These are phyloP conservation scores for Oryzias celebensis DNA, from an alignment of 2,113 vertebrate species.

Conservation along the genomic window DNA sequence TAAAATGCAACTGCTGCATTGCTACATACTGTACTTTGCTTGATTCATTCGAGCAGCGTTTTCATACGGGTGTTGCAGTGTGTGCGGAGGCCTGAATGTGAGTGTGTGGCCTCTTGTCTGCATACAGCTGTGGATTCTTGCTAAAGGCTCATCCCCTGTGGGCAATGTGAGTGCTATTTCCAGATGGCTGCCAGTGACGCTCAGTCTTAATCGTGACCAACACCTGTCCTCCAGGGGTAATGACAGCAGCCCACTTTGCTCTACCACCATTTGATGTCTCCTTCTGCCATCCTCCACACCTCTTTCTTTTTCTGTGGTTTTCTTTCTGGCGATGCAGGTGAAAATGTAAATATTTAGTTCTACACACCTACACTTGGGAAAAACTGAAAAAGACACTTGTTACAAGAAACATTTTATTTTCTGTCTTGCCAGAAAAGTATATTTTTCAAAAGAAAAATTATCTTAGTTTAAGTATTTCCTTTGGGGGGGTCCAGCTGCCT, in stretches of 20 bases:
- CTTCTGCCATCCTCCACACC: constrained; percentile 34
- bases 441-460: no score
- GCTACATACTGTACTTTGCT: constrained; percentile 22
- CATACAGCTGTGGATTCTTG: constrained; percentile 29
- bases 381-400: no score
- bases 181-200: constrained; percentile 70
- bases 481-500: no score
- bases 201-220: constrained; percentile 73
- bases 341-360: background rate
- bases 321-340: constrained; percentile 1
- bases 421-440: no score
- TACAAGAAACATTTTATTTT: no score
- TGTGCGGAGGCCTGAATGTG: background rate
- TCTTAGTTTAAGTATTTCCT: no score
- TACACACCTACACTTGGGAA: no score
- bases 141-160: constrained; percentile 60
- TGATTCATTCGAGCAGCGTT: constrained; percentile 32
- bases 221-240: constrained; percentile 68
- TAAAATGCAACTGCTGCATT: constrained; percentile 30
- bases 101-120: constrained; percentile 24
- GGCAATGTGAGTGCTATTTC: constrained; percentile 59
- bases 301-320: constrained; percentile 24
- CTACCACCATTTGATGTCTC: constrained; percentile 47
- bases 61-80: constrained; percentile 26
- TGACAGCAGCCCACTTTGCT: constrained; percentile 47